Conservation (phyloP, 2,888 invertebrate species). For the Drosophila histrio region DNA sequence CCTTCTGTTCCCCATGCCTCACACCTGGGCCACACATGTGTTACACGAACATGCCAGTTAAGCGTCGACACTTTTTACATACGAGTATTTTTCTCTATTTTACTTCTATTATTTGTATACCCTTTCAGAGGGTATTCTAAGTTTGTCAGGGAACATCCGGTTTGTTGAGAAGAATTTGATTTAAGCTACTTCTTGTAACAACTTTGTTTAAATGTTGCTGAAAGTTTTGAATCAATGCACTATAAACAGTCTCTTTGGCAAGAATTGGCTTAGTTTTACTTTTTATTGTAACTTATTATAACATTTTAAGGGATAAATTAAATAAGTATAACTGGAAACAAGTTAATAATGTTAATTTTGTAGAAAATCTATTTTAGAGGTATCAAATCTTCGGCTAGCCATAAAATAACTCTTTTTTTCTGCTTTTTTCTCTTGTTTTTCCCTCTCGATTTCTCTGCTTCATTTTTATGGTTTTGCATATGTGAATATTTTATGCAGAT, state of each 20-base stretch:
- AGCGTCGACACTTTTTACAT: conserved; percentile 50
- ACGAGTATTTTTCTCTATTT: conserved; percentile 6
- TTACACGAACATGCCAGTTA: conserved; percentile 68
- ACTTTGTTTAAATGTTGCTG: too few relatives aligned
- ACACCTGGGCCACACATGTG: conserved; percentile 44
- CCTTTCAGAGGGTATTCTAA: neutral
- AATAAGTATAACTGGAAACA: too few relatives aligned
- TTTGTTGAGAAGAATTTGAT: too few relatives aligned
- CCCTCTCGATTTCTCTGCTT: conserved; percentile 15
- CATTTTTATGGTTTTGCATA: conserved; percentile 67
- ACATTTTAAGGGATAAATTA: too few relatives aligned
- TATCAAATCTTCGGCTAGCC: neutral
- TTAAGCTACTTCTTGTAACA: too few relatives aligned
- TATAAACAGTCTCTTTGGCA: too few relatives aligned
- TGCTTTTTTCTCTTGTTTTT: neutral
- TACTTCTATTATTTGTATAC: neutral
- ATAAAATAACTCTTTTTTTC: neutral
- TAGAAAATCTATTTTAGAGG: neutral
- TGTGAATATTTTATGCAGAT: conserved; percentile 79
- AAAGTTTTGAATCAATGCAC: too few relatives aligned
- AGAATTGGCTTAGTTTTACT: too few relatives aligned
- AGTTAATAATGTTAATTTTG: neutral
- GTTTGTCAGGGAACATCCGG: neutral
- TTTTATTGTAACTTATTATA: too few relatives aligned
- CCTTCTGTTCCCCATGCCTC: neutral